These are phyloP conservation scores for Brachyptera risi DNA, from an alignment of 2,888 invertebrate genomes.

Conservation along the genomic window DNA sequence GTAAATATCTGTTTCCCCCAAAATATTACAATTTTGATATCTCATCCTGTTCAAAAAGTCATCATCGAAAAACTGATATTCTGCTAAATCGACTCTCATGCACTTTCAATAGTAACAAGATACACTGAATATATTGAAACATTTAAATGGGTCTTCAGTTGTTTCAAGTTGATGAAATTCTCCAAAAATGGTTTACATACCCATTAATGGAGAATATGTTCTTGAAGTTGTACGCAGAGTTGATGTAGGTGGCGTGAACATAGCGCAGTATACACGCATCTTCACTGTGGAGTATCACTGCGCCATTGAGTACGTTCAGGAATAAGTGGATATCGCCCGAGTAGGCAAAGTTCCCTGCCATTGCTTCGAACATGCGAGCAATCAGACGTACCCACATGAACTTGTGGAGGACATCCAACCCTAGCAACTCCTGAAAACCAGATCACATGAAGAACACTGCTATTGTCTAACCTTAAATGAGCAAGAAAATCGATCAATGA, in stretches of 20 bases:
- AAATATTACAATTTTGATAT: too few species aligned
- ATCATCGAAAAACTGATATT: too few species aligned
- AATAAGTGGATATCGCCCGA: conserved; percentile 97
- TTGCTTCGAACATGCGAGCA: conserved; percentile 94
- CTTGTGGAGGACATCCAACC: conserved; percentile 95
- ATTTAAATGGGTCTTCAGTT: background rate
- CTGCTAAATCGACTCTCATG: too few species aligned
- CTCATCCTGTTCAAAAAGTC: too few species aligned
- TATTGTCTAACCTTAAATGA: too few species aligned
- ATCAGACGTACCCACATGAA: conserved; percentile 98
- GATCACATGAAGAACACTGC: background rate
- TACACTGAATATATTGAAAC: too few species aligned
- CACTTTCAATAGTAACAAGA: too few species aligned
- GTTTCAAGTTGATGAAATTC: background rate
- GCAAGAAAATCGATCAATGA: too few species aligned
- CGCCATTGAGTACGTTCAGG: conserved; percentile 95
- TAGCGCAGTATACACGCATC: conserved; percentile 93
- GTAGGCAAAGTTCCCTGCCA: conserved; percentile 96
- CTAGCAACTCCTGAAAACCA: conserved; percentile 66
- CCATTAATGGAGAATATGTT: conserved; percentile 98
- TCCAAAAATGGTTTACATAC: conserved; percentile 43
- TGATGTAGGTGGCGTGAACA: conserved; percentile 95
- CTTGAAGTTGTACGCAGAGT: conserved; percentile 96
- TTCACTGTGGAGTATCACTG: conserved; percentile 93
- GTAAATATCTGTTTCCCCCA: too few species aligned